Evolutionary conservation across 64 coral and sea anemone species (phyloP).

Genomic region (Trachythela sp.): DNA sequence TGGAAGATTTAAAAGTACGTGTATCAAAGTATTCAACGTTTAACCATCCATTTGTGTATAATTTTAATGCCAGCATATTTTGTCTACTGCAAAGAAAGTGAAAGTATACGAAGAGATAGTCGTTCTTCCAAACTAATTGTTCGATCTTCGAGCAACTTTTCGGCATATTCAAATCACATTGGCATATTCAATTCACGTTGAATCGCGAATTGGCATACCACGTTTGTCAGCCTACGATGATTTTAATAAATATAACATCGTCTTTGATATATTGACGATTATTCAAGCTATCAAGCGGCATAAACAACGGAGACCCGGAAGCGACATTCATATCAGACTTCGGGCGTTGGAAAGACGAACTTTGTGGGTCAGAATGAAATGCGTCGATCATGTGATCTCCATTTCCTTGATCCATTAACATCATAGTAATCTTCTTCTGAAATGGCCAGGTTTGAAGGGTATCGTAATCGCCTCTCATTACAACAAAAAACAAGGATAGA

Average conservation of each 20-base stretch:
- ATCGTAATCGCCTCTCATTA: slow-evolving; percentile 58
- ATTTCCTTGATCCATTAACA: slow-evolving; percentile 39
- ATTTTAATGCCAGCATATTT: no score
- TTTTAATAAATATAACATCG: slow-evolving; percentile 40
- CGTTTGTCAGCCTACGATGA: neutral
- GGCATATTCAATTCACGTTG: no score
- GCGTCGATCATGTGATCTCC: slow-evolving; percentile 38
- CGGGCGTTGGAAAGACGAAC: slow-evolving; percentile 33
- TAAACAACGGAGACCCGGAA: slow-evolving; percentile 15
- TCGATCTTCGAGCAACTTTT: no score
- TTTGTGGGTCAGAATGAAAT: slow-evolving; percentile 34
- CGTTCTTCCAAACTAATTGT: no score
- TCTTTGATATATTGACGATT: slow-evolving; percentile 35
- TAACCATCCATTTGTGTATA: no score
- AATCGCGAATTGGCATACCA: no score
- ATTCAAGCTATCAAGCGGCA: slow-evolving; percentile 43
- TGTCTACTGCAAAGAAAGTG: no score
- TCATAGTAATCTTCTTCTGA: slow-evolving; percentile 46
- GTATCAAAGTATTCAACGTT: no score
- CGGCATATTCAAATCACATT: no score
- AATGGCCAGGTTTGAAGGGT: slow-evolving; percentile 50
- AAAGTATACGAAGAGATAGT: no score
- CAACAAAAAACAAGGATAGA: slow-evolving; percentile 47
- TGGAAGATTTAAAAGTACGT: no score
- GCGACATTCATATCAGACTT: slow-evolving; percentile 21